Evolutionary conservation across 2,888 invertebrate species (phyloP), one percentile per base, ranked within the genome.

Genomic region (Glomeris marginata): DNA sequence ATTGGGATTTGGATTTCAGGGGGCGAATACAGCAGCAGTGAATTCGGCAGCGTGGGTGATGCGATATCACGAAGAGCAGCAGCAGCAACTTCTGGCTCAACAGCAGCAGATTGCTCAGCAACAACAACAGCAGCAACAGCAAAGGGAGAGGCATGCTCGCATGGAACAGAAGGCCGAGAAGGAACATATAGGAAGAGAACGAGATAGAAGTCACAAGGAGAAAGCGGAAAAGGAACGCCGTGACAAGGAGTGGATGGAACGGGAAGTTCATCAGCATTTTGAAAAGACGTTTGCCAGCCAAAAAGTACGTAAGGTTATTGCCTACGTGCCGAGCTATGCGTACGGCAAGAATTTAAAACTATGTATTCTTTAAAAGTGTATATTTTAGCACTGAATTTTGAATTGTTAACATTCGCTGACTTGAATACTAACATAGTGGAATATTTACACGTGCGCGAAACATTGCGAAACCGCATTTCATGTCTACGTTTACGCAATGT

Each of bases 221-320:
- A 52, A 49, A 61, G 38, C 53, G 56, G 6, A 46, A 15, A 37
- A 37, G 60, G 64, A 62, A 55, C 57, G 21, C 2, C 15, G 5
- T 6, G 52, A 50, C 20, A 21, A 44, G 18, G 50, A 56, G 33
- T 52, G 54, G 50, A 53, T 43, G 28, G 47, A 51, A 41, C 50
- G 54, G 18, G 55, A 55, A 36, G 82, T 90, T 52, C 79, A 85
- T 61, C 82, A 86, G 69, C 90, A 90, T 71, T 90, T 90, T 69
- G 84, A 84, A 64, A 86, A 87, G 72, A 86, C 87, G 56, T 74
- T 88, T 55, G 81, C 80, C 41, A 77, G 80, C 63, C 80, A 82
- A 70, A 81, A 82, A 78, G 83, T 83, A 66, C 28, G 28, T 28
- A 28, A 28, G n/a, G n/a, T n/a, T n/a, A n/a, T n/a, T n/a, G n/a